Evolutionary conservation across 2,888 invertebrate species (phyloP).

Genomic region (Drosophila affinis): DNA sequence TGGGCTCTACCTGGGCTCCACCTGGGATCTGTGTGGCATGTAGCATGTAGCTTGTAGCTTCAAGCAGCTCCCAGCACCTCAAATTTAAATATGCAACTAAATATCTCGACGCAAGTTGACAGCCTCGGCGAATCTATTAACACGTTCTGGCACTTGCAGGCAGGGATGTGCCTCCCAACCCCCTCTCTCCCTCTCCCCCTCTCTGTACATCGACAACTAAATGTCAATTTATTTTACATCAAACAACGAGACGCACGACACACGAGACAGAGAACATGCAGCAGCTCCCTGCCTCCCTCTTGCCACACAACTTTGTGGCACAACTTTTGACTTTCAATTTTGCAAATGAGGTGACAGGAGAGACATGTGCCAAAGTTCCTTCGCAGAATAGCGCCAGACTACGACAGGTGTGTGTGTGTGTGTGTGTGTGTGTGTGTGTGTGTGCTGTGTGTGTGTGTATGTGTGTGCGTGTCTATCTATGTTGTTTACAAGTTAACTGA

Average conservation of each 20-base stretch:
- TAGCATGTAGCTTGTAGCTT: background rate
- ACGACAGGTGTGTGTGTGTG: conserved; percentile 21
- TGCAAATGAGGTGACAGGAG: conserved; percentile 74
- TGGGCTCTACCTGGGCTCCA: background rate
- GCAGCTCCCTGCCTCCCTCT: background rate
- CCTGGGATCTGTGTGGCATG: no score
- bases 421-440: conserved; percentile 10
- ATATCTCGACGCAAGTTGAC: conserved; percentile 52
- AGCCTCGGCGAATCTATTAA: conserved; percentile 62
- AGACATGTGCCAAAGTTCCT: conserved; percentile 68
- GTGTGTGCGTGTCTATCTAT: conserved; percentile 24
- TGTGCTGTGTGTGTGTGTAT: conserved; percentile 6
- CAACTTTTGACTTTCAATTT: conserved; percentile 79
- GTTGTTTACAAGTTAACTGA: conserved; percentile 74
- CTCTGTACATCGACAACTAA: conserved; percentile 61
- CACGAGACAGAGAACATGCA: conserved; percentile 26
- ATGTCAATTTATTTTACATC: conserved; percentile 79
- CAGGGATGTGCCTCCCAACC: conserved; percentile 1
- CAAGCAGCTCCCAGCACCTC: conserved; percentile 26
- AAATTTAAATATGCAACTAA: conserved; percentile 76
- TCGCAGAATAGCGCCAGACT: conserved; percentile 50
- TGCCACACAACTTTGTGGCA: conserved; percentile 51
- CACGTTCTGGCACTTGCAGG: conserved; percentile 69
- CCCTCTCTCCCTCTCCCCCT: background rate
- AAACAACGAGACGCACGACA: conserved; percentile 39